A percentile compares a stretch with the other conserved stretches of the same genome.
Conservation (phyloP, 2,888 invertebrate species). For the Carterocephalus palaemon region DNA sequence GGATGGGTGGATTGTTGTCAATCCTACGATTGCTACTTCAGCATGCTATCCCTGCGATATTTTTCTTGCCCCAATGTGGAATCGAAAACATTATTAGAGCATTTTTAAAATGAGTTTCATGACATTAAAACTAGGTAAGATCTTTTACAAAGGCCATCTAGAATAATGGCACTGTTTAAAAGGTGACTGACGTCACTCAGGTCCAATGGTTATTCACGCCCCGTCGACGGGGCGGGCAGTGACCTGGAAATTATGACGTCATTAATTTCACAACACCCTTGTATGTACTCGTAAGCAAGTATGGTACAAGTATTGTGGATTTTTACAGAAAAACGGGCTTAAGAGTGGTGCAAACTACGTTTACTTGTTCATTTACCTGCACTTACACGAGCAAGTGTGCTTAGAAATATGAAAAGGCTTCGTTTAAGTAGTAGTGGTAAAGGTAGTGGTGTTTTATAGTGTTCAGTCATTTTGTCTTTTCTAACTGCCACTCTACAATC, state of each 20-base stretch:
- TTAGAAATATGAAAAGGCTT: background rate
- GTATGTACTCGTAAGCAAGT: too few relatives aligned
- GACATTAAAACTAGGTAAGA: background rate
- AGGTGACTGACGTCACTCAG: conserved; percentile 37
- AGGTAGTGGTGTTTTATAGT: too few relatives aligned
- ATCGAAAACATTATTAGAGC: too few relatives aligned
- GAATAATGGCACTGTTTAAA: conserved; percentile 31
- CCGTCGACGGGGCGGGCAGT: conserved; percentile 48
- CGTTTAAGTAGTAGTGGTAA: too few relatives aligned
- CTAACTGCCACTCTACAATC: too few relatives aligned
- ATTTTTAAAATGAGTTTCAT: too few relatives aligned
- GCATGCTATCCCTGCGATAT: too few relatives aligned
- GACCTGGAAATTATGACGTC: conserved; percentile 70
- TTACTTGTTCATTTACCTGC: background rate
- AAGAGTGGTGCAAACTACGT: conserved; percentile 5
- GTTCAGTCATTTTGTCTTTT: too few relatives aligned
- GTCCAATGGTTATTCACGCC: conserved; percentile 50
- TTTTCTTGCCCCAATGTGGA: too few relatives aligned
- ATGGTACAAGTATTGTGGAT: too few relatives aligned
- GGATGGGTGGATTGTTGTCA: too few relatives aligned
- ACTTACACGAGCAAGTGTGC: background rate
- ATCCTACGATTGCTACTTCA: too few relatives aligned
- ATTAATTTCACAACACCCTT: conserved; percentile 58
- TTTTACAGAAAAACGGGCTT: conserved; percentile 22
- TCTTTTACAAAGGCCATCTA: conserved; percentile 26